Percentiles rank a stretch among this genome's conserved stretches.
Conservation (phyloP, 1,140 invertebrate genomes). For the Gonioctena quinquepunctata region DNA sequence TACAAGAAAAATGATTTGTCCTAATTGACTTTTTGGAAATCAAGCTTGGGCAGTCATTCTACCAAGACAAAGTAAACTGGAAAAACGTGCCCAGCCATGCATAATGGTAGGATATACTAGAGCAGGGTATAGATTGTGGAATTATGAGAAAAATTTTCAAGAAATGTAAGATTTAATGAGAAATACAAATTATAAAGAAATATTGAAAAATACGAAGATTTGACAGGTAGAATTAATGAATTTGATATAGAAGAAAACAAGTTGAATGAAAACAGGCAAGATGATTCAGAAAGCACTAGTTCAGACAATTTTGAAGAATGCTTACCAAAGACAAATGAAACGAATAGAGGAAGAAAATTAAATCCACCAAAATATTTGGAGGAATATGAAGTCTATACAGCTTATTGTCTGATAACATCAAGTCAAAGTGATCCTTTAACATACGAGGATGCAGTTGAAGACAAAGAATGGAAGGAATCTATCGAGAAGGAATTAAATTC, state of each 20-base stretch:
- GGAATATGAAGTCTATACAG: constrained; percentile 6
- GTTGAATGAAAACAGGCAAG: background rate
- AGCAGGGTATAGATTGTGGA: constrained; percentile 40
- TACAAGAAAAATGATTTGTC: constrained; percentile 12
- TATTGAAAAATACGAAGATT: background rate
- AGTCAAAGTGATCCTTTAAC: background rate
- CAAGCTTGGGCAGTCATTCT: constrained; percentile 4
- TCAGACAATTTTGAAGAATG: background rate
- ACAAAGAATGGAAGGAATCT: background rate
- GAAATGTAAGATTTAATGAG: constrained; percentile 29
- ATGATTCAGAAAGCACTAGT: background rate
- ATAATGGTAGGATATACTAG: constrained; percentile 29
- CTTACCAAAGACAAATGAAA: background rate
- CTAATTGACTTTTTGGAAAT: constrained; percentile 20
- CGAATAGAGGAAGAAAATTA: background rate
- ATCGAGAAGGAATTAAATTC: background rate
- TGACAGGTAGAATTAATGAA: background rate
- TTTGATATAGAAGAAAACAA: background rate
- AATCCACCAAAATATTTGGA: constrained; percentile 2
- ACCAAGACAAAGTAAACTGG: constrained; percentile 6
- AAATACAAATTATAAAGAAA: constrained; percentile 7
- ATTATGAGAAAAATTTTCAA: constrained; percentile 24
- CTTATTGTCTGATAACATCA: background rate
- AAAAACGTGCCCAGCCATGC: background rate
- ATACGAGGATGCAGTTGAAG: background rate